phyloP scores from a whole-genome alignment of 2,113 vertebrate species.

The Ascaphus truei region DNA sequence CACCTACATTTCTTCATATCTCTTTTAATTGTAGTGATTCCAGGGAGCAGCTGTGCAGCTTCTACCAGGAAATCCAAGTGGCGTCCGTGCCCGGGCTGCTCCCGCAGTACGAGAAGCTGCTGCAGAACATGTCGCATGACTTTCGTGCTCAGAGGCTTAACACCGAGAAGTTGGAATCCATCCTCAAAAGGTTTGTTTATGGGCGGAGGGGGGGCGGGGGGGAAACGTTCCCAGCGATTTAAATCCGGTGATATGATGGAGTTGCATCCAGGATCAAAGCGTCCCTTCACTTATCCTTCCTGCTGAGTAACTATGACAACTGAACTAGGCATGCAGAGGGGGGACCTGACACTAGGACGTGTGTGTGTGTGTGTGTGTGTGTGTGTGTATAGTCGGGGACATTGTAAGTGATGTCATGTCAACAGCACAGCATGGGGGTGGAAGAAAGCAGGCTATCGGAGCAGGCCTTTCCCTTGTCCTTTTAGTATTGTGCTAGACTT shows the following conservation, averaged over 20 bases:
- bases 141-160: slow-evolving; percentile 52
- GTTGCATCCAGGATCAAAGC: not conserved
- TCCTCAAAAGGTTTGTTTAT: slow-evolving; percentile 55
- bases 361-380: not conserved
- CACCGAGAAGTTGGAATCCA: slow-evolving; percentile 58
- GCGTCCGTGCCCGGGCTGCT: slow-evolving; percentile 49
- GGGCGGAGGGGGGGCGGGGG: not conserved
- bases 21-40: slow-evolving; percentile 5
- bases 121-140: slow-evolving; percentile 53
- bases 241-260: not conserved
- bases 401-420: not conserved
- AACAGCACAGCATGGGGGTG: not conserved
- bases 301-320: not conserved
- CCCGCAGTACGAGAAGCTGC: slow-evolving; percentile 59
- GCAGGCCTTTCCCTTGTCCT: not conserved
- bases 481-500: not conserved
- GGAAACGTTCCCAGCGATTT: not conserved
- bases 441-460: not conserved
- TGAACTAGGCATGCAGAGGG: not conserved
- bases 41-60: slow-evolving; percentile 53
- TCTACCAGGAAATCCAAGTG: slow-evolving; percentile 58
- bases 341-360: not conserved
- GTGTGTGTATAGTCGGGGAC: not conserved
- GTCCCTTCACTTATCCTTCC: not conserved
- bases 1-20: too few species aligned